Evolutionary conservation across 2,888 invertebrate genomes (phyloP), one percentile per base, ranked within the genome.

Genomic region (Acleris laterana): DNA sequence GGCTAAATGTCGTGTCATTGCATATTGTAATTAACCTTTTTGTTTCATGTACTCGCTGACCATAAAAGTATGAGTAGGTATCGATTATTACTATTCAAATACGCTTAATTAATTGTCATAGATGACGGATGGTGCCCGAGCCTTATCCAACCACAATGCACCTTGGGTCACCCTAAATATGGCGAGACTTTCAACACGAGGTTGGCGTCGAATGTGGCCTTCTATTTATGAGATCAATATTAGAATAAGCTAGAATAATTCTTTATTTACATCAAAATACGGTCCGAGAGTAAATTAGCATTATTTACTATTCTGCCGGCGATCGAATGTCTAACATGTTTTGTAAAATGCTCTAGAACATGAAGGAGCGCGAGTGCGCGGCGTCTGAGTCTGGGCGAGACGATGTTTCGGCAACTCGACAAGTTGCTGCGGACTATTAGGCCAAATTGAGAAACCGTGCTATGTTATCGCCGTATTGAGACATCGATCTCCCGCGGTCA

Each of bases 61-160:
- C 86, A 81, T 77, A 77, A 84, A 88, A 90, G 90, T 89, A 87
- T 90, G 83, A 90, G 89, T 89, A 90, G 82, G 89, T 89, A 90
- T 87, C 70, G 74, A 74, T 63, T 74, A 74, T 77, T 73, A 73
- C 73, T 73, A 65, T 44, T 66, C 51, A 56, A 66, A 56, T 57
- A 70, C 63, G 53, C 65, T 66, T 62, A 68, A 58, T 71, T 44
- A 72, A 73, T 72, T 73, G 67, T 70, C 63, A 59, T 55, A 46
- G 48, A 62, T 62, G 65, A 65, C 28, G 19, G 46, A 62, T 59
- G 57, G 57, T 16, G 9, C 48, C 51, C 48, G 9, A 38, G 57
- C 57, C 66, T 57, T 65, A 65, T 56, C 50, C 9, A 16, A 66
- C 46, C 25, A 66, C 62, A 57, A 66, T 57, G 61, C 25, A 61